These are phyloP conservation scores for Synergus laeviventris DNA, from an alignment of 2,888 invertebrate species.

Conservation along the genomic window DNA sequence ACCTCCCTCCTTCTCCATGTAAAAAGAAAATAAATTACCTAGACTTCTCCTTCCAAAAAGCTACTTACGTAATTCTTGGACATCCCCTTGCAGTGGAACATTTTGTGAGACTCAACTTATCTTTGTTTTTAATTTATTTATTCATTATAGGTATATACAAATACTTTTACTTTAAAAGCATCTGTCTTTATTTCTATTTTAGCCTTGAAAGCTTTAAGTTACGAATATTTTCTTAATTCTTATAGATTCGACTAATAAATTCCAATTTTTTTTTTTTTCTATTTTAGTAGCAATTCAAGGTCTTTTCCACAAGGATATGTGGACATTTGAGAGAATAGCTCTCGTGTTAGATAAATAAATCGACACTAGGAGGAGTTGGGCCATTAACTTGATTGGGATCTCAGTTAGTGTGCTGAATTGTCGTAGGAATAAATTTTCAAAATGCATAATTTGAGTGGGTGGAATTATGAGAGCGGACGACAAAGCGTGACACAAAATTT, in stretches of 20 bases:
- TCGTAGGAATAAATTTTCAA: slow-evolving; percentile 42
- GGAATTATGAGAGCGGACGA: slow-evolving; percentile 42
- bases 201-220: neutral
- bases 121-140: no score
- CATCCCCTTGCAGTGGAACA: no score
- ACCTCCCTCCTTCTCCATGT: no score
- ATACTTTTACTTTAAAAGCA: neutral
- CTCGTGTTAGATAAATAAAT: neutral
- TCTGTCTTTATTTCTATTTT: neutral
- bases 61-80: no score
- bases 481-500: slow-evolving; percentile 40
- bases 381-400: neutral
- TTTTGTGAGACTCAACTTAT: no score
- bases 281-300: slow-evolving; percentile 1
- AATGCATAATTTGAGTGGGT: slow-evolving; percentile 30
- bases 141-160: no score
- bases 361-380: neutral
- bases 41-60: no score
- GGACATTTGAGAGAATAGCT: neutral
- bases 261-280: neutral
- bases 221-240: neutral
- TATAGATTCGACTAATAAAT: neutral
- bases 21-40: no score
- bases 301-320: neutral
- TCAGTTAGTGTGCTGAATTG: neutral